Base-by-base conservation (phyloP, 2,888 invertebrate genomes). In the Silvanus unidentatus region DNA sequence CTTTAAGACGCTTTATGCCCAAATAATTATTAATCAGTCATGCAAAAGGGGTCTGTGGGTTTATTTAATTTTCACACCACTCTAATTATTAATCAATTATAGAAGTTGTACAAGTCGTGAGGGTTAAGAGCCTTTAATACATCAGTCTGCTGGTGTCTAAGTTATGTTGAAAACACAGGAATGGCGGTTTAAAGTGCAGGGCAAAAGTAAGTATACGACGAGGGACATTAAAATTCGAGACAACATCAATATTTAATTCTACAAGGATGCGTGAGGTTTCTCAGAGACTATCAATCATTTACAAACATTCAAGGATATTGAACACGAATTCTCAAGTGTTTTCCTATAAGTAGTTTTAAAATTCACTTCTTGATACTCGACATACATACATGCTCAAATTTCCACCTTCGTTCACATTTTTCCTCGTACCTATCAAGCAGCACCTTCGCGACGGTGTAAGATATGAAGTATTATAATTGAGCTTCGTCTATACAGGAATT, bases 211-310 rank as follows among this genome's bases (percentile, higher is more conserved):
- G n/a, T n/a, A n/a, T n/a, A 32, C 11, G 13, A 32, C 13, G 44
- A 45, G 22, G 49, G 42, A 51, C 58, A 59, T 61, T 59, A 61
- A 60, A 59, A 61, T 61, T 58, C 58, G 59, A 55, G 53, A 53
- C 54, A 55, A 57, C 60, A 57, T 61, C 61, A 61, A 61, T 61
- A 61, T 61, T 61, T 60, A 61, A 61, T 59, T 59, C 59, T 54
- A 55, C 57, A 55, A 49, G 53, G 50, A 54, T 53, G 55, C 48
- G 50, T 57, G 60, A 55, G 63, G 60, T 63, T 60, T 64, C 63
- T 50, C 44, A 48, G 63, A 57, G 60, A 63, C 65, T 63, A 67
- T 67, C 66, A 67, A 67, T 67, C 66, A 67, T 66, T 66, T 61
- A 66, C 61, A 62, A 66, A 63, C 63, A 63, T 54, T 55, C 57